Percentiles rank a stretch among this genome's conserved stretches.
Evolutionary conservation across 2,888 invertebrate genomes (phyloP).

Genomic region (Aspidiotus rigidus): DNA sequence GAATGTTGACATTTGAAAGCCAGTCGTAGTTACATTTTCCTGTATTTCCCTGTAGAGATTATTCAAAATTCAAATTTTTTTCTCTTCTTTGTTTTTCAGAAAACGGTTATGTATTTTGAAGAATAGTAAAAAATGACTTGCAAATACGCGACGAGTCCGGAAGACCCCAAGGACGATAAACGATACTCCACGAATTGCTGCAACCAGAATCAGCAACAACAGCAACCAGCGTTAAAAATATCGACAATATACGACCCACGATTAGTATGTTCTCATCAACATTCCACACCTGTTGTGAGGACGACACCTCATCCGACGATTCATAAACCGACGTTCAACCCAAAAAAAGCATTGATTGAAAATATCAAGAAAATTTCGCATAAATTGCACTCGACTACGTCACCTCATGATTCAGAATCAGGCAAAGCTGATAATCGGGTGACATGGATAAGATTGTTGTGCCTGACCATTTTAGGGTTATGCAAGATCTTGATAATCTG

Average conservation of each 20-base stretch:
- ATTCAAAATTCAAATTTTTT: too few relatives aligned
- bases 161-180: slow-evolving; percentile 16
- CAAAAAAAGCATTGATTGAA: slow-evolving; percentile 23
- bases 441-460: not conserved
- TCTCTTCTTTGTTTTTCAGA: slow-evolving; percentile 2
- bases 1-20: too few relatives aligned
- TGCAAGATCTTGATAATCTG: not conserved
- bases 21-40: too few relatives aligned
- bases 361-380: slow-evolving; percentile 25
- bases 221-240: slow-evolving; percentile 25
- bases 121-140: slow-evolving; percentile 20
- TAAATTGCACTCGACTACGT: slow-evolving; percentile 13
- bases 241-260: slow-evolving; percentile 37
- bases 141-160: slow-evolving; percentile 23
- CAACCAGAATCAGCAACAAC: not conserved
- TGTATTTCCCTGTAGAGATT: too few relatives aligned
- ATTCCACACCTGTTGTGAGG: too few relatives aligned
- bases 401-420: not conserved
- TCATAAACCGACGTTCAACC: not conserved
- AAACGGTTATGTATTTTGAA: slow-evolving; percentile 24
- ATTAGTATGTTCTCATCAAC: slow-evolving; percentile 11
- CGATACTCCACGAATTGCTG: not conserved
- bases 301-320: not conserved
- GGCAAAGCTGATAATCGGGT: not conserved
- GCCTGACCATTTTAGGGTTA: not conserved